phyloP scores from a whole-genome alignment of 2,113 vertebrate genomes.

The Sciurus niger region DNA sequence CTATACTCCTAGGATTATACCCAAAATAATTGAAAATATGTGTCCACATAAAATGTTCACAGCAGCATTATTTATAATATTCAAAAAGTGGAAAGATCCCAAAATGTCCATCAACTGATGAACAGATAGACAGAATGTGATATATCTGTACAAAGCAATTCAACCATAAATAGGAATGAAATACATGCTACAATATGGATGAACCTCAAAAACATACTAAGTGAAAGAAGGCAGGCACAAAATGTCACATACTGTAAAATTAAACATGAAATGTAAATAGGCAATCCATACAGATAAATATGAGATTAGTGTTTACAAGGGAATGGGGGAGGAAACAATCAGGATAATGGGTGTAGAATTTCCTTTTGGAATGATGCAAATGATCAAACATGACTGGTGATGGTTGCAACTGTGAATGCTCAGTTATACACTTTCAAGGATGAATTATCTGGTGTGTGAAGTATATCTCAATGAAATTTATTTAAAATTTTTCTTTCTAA shows the following conservation, averaged over 20 bases:
- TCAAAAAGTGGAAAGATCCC: background rate
- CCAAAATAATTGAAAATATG: background rate
- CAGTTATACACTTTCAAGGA: background rate
- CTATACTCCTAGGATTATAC: background rate
- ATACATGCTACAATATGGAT: background rate
- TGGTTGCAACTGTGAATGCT: background rate
- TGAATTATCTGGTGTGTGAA: background rate
- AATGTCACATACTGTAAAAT: background rate
- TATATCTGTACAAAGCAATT: background rate
- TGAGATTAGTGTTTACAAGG: background rate
- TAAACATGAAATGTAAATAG: background rate
- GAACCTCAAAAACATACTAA: background rate
- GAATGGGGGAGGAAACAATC: background rate
- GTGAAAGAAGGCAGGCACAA: background rate
- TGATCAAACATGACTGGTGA: background rate
- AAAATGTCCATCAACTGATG: background rate
- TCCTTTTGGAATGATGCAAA: conserved; percentile 48
- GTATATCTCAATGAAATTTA: background rate
- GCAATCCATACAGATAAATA: background rate
- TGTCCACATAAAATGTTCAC: conserved; percentile 21
- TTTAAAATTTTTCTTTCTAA: conserved; percentile 43
- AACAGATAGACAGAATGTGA: conserved; percentile 1
- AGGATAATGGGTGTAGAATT: background rate
- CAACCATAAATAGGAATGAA: background rate
- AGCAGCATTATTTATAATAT: background rate